A percentile compares a stretch with the other conserved stretches of the same genome.
Conservation (phyloP, 2,797 vertebrate species). For the Meda fulgida region DNA sequence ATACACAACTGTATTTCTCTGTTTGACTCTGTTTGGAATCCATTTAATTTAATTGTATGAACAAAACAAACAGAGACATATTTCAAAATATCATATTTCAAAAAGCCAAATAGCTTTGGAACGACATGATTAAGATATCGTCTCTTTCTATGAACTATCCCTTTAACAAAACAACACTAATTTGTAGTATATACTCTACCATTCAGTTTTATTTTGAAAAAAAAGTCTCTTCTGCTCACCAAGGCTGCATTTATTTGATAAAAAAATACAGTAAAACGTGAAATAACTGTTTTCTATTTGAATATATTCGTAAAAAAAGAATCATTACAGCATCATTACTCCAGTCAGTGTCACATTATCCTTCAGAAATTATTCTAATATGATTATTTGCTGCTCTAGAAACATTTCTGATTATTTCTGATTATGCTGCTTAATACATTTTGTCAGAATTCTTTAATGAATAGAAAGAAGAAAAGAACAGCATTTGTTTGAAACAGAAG, state of each 20-base stretch:
- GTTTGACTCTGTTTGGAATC: not conserved
- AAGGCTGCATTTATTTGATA: not conserved
- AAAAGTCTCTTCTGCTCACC: not conserved
- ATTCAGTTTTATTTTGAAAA: not conserved
- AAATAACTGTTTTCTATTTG: not conserved
- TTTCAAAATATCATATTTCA: not conserved
- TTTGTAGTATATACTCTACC: not conserved
- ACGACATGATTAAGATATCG: not conserved
- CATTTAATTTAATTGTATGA: not conserved
- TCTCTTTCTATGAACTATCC: not conserved
- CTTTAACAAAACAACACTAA: not conserved
- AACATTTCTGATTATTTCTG: too few species aligned
- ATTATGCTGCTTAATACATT: not conserved
- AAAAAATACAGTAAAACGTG: not conserved
- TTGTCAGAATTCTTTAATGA: not conserved
- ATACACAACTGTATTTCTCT: conserved; percentile 6
- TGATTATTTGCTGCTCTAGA: too few species aligned
- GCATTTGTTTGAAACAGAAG: not conserved
- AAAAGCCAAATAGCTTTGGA: not conserved
- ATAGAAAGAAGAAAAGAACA: not conserved
- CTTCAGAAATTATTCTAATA: too few species aligned
- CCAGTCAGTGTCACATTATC: too few species aligned
- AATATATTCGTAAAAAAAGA: not conserved
- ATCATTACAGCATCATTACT: too few species aligned
- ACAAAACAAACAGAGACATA: not conserved